Conservation (phyloP, 2,888 invertebrate genomes). For the Drosophila atroscutellata region DNA sequence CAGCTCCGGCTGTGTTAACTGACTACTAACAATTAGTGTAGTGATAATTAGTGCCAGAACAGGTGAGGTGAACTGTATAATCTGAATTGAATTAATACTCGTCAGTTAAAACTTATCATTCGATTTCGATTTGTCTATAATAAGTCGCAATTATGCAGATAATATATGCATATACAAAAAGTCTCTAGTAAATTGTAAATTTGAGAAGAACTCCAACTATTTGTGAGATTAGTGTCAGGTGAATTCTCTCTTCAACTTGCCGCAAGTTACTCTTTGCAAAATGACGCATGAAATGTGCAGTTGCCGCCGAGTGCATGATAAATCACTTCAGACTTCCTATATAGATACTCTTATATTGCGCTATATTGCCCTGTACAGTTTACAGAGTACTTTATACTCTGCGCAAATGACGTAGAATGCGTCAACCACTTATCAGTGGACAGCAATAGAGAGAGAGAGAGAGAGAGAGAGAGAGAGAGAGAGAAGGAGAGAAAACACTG, state of each 20-base stretch:
- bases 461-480: too few species aligned
- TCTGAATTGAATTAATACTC: background rate
- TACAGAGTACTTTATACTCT: conserved; percentile 19
- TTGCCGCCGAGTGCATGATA: conserved; percentile 39
- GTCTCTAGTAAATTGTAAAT: background rate
- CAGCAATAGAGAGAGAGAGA: background rate
- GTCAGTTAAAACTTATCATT: background rate
- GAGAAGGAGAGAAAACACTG: conserved; percentile 26
- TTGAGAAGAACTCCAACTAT: too few species aligned
- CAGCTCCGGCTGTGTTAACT: background rate
- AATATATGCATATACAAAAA: background rate
- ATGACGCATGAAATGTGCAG: conserved; percentile 42
- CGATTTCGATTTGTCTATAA: background rate
- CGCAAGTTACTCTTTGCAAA: conserved; percentile 6
- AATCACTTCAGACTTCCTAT: conserved; percentile 29
- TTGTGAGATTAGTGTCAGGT: background rate
- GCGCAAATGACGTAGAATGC: conserved; percentile 58
- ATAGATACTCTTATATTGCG: background rate
- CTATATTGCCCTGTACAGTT: background rate
- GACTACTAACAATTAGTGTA: background rate
- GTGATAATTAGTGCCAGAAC: background rate
- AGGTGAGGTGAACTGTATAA: background rate
- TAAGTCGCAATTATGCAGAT: background rate
- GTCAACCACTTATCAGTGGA: conserved; percentile 38
- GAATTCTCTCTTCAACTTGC: background rate